phyloP scores from a whole-genome alignment of 2,888 invertebrate species.

The Lydus trimaculatus region DNA sequence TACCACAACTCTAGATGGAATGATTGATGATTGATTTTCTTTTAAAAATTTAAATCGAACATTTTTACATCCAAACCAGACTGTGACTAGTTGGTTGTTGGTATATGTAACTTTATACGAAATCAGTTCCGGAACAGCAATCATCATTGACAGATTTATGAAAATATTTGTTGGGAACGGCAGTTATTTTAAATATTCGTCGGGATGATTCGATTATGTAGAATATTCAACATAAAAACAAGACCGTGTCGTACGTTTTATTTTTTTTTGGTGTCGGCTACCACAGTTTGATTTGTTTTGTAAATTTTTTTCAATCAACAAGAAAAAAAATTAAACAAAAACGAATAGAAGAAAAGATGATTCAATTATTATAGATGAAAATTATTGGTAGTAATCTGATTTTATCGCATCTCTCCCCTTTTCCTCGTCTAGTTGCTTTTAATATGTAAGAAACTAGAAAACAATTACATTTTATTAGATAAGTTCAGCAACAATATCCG shows the following conservation, averaged over 20 bases:
- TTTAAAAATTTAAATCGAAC: conserved; percentile 20
- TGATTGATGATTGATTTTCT: neutral
- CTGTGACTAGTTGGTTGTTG: conserved; percentile 13
- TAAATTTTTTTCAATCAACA: conserved; percentile 8
- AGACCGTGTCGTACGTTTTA: conserved; percentile 43
- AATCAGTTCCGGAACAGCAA: conserved; percentile 57
- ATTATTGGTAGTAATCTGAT: neutral
- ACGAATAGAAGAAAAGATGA: neutral
- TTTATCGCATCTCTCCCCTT: neutral
- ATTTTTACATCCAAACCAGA: conserved; percentile 17
- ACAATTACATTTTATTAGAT: conserved; percentile 56
- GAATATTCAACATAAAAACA: conserved; percentile 54
- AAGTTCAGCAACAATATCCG: conserved; percentile 48
- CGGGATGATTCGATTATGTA: conserved; percentile 62
- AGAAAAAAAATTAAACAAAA: neutral
- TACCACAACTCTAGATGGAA: neutral
- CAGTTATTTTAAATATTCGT: conserved; percentile 62
- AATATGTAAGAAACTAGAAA: conserved; percentile 36
- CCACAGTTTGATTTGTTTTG: conserved; percentile 27
- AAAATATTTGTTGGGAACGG: conserved; percentile 62
- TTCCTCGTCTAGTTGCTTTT: neutral
- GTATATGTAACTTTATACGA: conserved; percentile 43
- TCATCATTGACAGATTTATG: conserved; percentile 63
- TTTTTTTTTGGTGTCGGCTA: neutral
- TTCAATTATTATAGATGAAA: neutral